phyloP scores from a whole-genome alignment of 2,888 invertebrate species.

The Melanargia galathea region DNA sequence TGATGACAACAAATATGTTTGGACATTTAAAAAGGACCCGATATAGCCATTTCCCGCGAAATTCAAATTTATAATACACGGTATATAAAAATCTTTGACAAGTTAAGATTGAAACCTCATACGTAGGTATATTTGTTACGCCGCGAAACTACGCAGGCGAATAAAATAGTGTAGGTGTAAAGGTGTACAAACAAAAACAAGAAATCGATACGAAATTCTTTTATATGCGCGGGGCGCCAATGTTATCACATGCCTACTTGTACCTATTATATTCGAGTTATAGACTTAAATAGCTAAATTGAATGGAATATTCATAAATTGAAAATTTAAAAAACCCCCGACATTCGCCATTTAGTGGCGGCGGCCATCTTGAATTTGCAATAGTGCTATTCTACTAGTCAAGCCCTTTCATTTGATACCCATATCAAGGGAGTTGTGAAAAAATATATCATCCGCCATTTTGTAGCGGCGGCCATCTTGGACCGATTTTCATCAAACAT shows the following conservation, averaged over 20 bases:
- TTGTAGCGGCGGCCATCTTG: no score
- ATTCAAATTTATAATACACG: constrained; percentile 18
- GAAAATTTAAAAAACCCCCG: no score
- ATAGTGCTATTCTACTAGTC: no score
- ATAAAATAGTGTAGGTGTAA: constrained; percentile 19
- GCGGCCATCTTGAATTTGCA: no score
- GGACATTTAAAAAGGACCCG: background rate
- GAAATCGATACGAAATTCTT: constrained; percentile 21
- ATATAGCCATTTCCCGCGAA: constrained; percentile 5
- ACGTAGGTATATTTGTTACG: constrained; percentile 3
- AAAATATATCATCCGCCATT: no score
- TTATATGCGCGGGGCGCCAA: constrained; percentile 8
- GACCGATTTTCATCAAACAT: no score
- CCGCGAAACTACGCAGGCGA: constrained; percentile 15
- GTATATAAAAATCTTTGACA: constrained; percentile 26
- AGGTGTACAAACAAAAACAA: constrained; percentile 16
- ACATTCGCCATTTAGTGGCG: no score
- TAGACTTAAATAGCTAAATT: background rate
- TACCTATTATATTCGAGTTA: background rate
- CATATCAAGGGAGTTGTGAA: no score
- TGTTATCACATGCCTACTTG: constrained; percentile 4
- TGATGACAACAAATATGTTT: constrained; percentile 12
- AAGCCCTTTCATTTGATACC: no score
- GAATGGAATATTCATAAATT: background rate
- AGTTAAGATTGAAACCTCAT: constrained; percentile 16